These are phyloP conservation scores for Eumerus sabulonum DNA, from an alignment of 2,888 invertebrate species.

Conservation along the genomic window DNA sequence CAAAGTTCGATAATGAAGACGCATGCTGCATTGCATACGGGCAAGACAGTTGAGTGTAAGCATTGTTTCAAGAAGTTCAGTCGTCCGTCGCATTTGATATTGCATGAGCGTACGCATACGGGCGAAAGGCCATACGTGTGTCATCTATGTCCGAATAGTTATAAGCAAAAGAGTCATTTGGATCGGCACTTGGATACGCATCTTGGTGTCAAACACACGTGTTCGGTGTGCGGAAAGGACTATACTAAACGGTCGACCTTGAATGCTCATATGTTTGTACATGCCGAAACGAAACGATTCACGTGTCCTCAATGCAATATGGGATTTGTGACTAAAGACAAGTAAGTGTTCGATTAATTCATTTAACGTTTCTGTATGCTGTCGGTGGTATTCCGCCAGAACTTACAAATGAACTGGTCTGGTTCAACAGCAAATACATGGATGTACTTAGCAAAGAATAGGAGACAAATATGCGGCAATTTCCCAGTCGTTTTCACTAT, in stretches of 20 bases:
- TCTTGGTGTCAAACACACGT: constrained; percentile 70
- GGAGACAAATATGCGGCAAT: too few species aligned
- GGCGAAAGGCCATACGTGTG: constrained; percentile 71
- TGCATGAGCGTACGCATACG: constrained; percentile 70
- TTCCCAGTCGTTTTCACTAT: too few species aligned
- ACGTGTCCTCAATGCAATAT: constrained; percentile 36
- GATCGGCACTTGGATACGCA: constrained; percentile 70
- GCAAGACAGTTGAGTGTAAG: constrained; percentile 70
- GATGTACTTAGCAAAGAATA: too few species aligned
- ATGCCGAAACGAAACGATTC: constrained; percentile 37
- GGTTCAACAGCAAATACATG: too few species aligned
- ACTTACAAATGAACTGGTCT: too few species aligned
- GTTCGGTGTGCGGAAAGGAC: constrained; percentile 68
- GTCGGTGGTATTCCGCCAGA: too few species aligned
- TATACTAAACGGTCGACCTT: constrained; percentile 70
- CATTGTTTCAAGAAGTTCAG: constrained; percentile 70
- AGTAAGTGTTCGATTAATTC: constrained; percentile 36
- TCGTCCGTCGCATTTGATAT: constrained; percentile 70
- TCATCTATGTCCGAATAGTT: constrained; percentile 66
- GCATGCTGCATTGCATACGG: constrained; percentile 70
- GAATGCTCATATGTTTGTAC: constrained; percentile 67
- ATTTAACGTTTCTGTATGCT: too few species aligned
- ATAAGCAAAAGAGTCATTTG: constrained; percentile 71
- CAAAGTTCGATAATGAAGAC: constrained; percentile 70
- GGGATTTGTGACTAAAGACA: constrained; percentile 39